These are phyloP conservation scores for Spatulosminthurus flaviceps DNA, from an alignment of 2,888 invertebrate genomes.

Conservation along the genomic window DNA sequence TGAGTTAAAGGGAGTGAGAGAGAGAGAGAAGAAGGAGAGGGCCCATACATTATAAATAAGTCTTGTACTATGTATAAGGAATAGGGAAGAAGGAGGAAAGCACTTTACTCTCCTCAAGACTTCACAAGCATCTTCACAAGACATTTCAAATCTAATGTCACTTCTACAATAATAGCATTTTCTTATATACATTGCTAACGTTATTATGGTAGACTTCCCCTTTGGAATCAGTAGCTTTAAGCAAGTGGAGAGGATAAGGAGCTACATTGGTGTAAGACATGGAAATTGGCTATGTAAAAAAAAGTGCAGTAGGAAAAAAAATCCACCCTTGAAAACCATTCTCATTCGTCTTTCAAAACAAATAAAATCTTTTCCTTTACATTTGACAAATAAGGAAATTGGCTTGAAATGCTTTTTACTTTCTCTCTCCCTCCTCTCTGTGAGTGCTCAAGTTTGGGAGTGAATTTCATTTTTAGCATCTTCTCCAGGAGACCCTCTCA, in stretches of 20 bases:
- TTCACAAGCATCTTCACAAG: neutral
- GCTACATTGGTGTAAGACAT: too few species aligned
- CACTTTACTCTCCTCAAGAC: neutral
- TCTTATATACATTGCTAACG: too few species aligned
- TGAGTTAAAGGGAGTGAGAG: neutral
- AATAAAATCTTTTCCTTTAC: slow-evolving; percentile 45
- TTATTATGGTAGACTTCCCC: too few species aligned
- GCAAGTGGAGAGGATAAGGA: too few species aligned
- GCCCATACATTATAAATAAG: slow-evolving; percentile 13
- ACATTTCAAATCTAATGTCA: neutral
- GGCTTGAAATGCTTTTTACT: slow-evolving; percentile 45
- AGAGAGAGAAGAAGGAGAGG: neutral
- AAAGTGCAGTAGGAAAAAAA: neutral
- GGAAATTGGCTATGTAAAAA: too few species aligned
- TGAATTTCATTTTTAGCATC: too few species aligned
- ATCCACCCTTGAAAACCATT: slow-evolving; percentile 32
- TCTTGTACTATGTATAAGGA: neutral
- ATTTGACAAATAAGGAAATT: slow-evolving; percentile 46
- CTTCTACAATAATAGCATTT: too few species aligned
- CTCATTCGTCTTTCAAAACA: slow-evolving; percentile 41
- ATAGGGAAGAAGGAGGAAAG: neutral
- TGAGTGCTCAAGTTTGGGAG: too few species aligned
- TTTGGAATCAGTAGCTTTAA: too few species aligned
- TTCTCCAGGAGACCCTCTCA: neutral
- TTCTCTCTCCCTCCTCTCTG: too few species aligned